Conservation (phyloP, 2,888 invertebrate species). For the Diplazon laetatorius region DNA sequence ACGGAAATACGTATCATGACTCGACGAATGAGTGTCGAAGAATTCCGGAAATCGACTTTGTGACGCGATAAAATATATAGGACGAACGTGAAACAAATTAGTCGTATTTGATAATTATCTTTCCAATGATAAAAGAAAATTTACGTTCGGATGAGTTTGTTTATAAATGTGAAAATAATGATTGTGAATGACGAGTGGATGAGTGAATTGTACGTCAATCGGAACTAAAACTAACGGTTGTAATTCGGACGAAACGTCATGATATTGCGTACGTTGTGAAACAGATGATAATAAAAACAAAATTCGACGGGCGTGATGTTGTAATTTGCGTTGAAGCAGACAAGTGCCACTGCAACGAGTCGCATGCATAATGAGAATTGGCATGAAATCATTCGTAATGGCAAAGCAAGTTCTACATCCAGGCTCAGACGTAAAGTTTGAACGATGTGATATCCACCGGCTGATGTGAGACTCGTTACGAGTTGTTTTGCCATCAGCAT, state of each 20-base stretch:
- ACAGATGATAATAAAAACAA: not conserved
- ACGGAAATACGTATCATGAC: not conserved
- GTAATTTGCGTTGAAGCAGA: not conserved
- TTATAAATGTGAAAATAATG: too few species aligned
- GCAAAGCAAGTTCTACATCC: slow-evolving; percentile 8
- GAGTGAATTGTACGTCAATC: too few species aligned
- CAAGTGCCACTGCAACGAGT: slow-evolving; percentile 3
- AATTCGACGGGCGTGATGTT: slow-evolving; percentile 12
- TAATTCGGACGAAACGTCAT: not conserved
- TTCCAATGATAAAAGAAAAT: too few species aligned
- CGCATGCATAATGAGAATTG: slow-evolving; percentile 33
- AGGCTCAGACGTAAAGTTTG: slow-evolving; percentile 14
- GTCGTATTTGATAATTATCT: too few species aligned
- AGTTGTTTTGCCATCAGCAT: slow-evolving; percentile 5
- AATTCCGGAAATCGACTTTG: slow-evolving; percentile 21
- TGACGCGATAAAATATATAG: not conserved
- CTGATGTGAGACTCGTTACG: not conserved
- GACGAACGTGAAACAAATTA: too few species aligned
- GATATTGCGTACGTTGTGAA: too few species aligned
- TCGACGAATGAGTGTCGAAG: not conserved
- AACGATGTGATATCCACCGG: slow-evolving; percentile 21
- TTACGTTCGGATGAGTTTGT: too few species aligned
- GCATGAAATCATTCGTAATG: slow-evolving; percentile 19
- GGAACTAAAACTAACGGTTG: not conserved
- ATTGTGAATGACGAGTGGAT: too few species aligned